A percentile compares a stretch with the other conserved stretches of the same genome.
Conservation (phyloP, 2,797 vertebrate genomes). For the Borostomias antarcticus region DNA sequence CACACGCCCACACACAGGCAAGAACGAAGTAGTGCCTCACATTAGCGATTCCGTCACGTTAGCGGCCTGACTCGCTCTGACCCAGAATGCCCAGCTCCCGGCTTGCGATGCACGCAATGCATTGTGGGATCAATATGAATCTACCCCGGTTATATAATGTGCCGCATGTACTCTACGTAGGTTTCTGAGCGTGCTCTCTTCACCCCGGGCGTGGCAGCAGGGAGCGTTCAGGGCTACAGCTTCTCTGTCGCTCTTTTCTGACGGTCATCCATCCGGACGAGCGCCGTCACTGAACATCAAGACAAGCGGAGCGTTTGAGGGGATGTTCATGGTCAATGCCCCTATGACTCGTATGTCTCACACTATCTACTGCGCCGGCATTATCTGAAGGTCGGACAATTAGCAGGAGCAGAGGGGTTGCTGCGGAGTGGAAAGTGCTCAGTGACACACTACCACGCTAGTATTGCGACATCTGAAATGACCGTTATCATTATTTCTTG, state of each 20-base stretch:
- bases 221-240: background rate
- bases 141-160: constrained; percentile 1
- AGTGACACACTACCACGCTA: background rate
- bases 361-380: background rate
- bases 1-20: constrained; percentile 13
- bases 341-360: background rate
- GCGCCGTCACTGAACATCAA: too few species aligned
- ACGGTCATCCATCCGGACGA: too few species aligned
- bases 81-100: background rate
- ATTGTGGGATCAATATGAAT: constrained; percentile 15
- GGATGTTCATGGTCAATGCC: background rate
- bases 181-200: background rate
- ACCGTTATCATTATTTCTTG: background rate
- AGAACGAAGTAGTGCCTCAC: constrained; percentile 1
- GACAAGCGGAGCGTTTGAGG: too few species aligned
- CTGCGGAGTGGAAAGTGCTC: background rate
- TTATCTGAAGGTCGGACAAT: background rate
- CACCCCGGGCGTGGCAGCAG: background rate
- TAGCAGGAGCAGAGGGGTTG: too few species aligned
- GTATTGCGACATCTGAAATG: background rate
- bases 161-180: background rate
- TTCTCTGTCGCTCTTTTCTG: background rate
- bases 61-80: background rate
- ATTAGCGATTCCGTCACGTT: background rate
- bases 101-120: background rate